Conservation (phyloP, 1,140 invertebrate species). For the Magallana gigas region DNA sequence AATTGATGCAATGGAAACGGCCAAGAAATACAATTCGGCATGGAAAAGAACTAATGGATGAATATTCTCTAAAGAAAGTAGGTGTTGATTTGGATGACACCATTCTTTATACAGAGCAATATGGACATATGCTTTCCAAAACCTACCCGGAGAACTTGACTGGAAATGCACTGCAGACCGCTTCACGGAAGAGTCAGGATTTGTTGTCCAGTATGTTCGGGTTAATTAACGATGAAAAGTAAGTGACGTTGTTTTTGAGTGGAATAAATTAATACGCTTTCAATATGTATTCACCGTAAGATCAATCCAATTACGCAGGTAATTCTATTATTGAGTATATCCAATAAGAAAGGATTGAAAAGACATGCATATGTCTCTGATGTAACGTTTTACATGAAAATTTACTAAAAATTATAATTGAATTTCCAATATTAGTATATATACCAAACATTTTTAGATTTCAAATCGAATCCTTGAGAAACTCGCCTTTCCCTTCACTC, state of each 20-base stretch:
- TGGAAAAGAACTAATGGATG: background rate
- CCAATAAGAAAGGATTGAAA: no score
- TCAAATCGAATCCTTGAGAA: background rate
- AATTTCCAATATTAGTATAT: no score
- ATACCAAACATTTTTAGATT: background rate
- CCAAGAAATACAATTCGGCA: background rate
- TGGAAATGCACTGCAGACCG: no score
- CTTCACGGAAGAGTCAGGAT: background rate
- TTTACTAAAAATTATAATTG: no score
- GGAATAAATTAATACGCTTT: no score
- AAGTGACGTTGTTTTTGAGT: background rate
- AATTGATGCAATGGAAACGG: conserved; percentile 4
- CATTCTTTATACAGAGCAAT: background rate
- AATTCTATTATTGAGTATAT: no score
- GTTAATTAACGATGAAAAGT: background rate
- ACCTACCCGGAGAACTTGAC: no score
- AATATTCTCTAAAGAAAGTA: background rate
- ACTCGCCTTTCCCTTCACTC: conserved; percentile 34
- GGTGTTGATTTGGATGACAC: background rate
- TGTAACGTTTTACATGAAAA: no score
- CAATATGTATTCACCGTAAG: no score
- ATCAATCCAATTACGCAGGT: no score
- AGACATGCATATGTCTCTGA: no score
- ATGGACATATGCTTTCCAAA: background rate
- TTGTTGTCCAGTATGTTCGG: background rate